Evolutionary conservation across 2,797 vertebrate genomes (phyloP), one percentile per base, ranked within the genome.

Genomic region (Triplophysa yarkandensis): DNA sequence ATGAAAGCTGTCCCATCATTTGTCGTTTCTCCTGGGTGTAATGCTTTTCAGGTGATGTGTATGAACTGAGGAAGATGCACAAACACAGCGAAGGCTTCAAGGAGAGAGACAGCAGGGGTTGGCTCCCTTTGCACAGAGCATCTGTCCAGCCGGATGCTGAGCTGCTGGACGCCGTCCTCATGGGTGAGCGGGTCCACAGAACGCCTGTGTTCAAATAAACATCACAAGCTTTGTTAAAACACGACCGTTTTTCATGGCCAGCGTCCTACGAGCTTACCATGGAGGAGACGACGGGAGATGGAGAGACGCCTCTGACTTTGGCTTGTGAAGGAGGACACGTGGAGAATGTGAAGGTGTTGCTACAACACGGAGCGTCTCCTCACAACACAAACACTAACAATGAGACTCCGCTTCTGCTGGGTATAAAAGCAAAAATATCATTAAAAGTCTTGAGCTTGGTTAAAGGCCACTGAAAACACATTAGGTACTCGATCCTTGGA

Each of bases 281-380:
- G 88, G 92, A 96, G 81, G 93, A 93, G 84, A 91, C 86, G 87
- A 95, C 93, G 0, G 76, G 48, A 2, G 90, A 91, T 2, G 93
- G 94, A 72, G 94, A 96, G 85, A 95, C 92, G 0, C 81, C 90
- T 0, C 85, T 96, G 83, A 95, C 89, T 71, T 86, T 95, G 83
- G 92, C 93, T 52, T 85, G 86, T 21, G 91, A 90, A 85, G 87
- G 89, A 21, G 86, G 84, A 30, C 84, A 83, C 55, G 80, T 87
- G 81, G 89, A 92, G 66, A 95, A 95, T 0, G 85, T 93, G 14
- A 86, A 6, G 52, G 83, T 88, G 0, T 90, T 96, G 67, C 83
- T 95, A 77, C 86, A 91, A 76, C 92, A 93, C 6, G 87, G 90
- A 28, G 89, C 94, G 6, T 94, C 92, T 74, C 91, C 92, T 2